These are phyloP conservation scores for Mellilla xanthometata DNA, from an alignment of 2,888 invertebrate species.

Conservation along the genomic window DNA sequence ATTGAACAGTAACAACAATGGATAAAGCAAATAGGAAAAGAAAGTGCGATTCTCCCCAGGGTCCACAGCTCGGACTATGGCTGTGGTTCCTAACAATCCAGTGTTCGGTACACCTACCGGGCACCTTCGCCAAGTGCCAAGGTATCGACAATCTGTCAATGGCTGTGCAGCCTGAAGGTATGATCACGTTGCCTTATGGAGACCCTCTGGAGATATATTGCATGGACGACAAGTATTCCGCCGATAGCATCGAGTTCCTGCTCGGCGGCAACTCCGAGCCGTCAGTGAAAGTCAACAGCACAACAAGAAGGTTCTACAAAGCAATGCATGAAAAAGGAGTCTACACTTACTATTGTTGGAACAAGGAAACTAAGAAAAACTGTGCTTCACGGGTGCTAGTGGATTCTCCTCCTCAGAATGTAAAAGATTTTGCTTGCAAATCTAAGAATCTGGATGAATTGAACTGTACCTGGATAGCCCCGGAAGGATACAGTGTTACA, in stretches of 20 bases:
- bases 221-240: slow-evolving; percentile 71
- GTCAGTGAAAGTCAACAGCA: slow-evolving; percentile 82
- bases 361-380: slow-evolving; percentile 48
- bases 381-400: slow-evolving; percentile 60
- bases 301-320: slow-evolving; percentile 83
- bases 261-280: slow-evolving; percentile 36
- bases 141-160: slow-evolving; percentile 52
- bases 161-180: slow-evolving; percentile 78
- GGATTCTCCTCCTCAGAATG: slow-evolving; percentile 83
- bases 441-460: slow-evolving; percentile 88
- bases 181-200: slow-evolving; percentile 82
- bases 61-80: slow-evolving; percentile 58
- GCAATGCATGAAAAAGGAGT: slow-evolving; percentile 77
- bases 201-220: slow-evolving; percentile 85
- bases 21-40: slow-evolving; percentile 53
- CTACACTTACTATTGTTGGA: slow-evolving; percentile 80
- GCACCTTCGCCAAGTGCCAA: slow-evolving; percentile 59
- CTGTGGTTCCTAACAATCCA: slow-evolving; percentile 63
- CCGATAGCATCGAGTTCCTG: slow-evolving; percentile 71
- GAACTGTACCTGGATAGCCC: slow-evolving; percentile 88
- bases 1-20: slow-evolving; percentile 51
- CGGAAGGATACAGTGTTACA: slow-evolving; percentile 61
- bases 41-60: slow-evolving; percentile 56
- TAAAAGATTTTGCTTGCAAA: slow-evolving; percentile 87
- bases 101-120: slow-evolving; percentile 61